Percentiles rank a stretch among this genome's conserved stretches.
Evolutionary conservation across 1,140 invertebrate species (phyloP).

Genomic region (Vanessa atalanta): DNA sequence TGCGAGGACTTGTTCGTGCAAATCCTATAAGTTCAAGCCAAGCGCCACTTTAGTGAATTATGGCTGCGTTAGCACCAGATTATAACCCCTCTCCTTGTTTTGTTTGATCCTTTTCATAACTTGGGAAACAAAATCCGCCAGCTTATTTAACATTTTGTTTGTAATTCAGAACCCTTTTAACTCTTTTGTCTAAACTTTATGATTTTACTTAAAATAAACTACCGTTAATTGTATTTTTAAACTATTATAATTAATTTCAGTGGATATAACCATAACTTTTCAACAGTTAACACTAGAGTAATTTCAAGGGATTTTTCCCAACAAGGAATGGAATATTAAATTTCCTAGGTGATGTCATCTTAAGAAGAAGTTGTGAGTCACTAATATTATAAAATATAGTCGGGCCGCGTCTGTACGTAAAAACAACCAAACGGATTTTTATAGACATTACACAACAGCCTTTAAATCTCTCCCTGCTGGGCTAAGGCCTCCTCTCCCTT

Average conservation of each 20-base stretch:
- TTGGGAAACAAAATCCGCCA: background rate
- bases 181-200: conserved; percentile 3
- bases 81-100: conserved; percentile 4
- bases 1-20: background rate
- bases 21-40: background rate
- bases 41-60: conserved; percentile 5
- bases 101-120: conserved; percentile 2
- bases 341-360: too few species aligned
- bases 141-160: conserved; percentile 9
- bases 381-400: too few species aligned
- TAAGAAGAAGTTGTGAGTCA: too few species aligned
- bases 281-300: too few species aligned
- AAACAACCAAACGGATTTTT: too few species aligned
- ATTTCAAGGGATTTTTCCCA: too few species aligned
- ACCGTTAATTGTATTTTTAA: background rate
- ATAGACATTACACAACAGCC: too few species aligned
- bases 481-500: too few species aligned
- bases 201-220: background rate
- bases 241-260: background rate
- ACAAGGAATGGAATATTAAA: too few species aligned
- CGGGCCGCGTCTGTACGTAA: too few species aligned
- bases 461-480: too few species aligned
- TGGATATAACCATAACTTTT: background rate
- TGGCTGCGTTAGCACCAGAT: conserved; percentile 13
- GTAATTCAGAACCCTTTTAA: conserved; percentile 8